Conservation (phyloP, 2,888 invertebrate species). For the Deladenus siricidicola region DNA sequence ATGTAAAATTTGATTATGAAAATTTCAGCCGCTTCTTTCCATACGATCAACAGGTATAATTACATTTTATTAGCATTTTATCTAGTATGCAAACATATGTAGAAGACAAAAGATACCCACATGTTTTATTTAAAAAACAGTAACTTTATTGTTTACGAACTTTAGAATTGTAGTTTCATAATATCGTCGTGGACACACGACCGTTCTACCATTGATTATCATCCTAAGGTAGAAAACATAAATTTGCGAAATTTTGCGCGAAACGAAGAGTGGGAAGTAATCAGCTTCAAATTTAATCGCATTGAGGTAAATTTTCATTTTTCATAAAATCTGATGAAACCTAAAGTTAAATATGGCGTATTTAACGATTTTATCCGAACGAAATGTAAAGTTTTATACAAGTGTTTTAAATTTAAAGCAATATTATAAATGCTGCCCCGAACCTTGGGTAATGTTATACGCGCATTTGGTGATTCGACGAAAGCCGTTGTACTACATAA, state of each 20-base stretch:
- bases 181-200: constrained; percentile 51
- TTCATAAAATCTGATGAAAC: too few species aligned
- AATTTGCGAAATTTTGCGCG: constrained; percentile 48
- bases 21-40: constrained; percentile 44
- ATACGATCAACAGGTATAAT: constrained; percentile 36
- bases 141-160: not conserved
- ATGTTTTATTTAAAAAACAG: not conserved
- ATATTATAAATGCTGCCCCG: constrained; percentile 43
- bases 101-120: too few species aligned
- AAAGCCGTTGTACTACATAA: constrained; percentile 50
- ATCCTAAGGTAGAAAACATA: constrained; percentile 34
- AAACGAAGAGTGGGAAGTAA: constrained; percentile 52
- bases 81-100: too few species aligned
- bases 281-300: constrained; percentile 43
- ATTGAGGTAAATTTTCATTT: constrained; percentile 25
- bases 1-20: too few species aligned
- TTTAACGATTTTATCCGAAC: not conserved
- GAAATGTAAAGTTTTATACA: not conserved
- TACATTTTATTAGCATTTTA: too few species aligned
- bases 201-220: constrained; percentile 47
- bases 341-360: too few species aligned
- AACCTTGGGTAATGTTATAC: constrained; percentile 52
- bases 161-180: constrained; percentile 50
- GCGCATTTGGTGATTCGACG: constrained; percentile 48
- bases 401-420: constrained; percentile 24